phyloP scores from a whole-genome alignment of 2,797 vertebrate genomes.

The Triplophysa yarkandensis region DNA sequence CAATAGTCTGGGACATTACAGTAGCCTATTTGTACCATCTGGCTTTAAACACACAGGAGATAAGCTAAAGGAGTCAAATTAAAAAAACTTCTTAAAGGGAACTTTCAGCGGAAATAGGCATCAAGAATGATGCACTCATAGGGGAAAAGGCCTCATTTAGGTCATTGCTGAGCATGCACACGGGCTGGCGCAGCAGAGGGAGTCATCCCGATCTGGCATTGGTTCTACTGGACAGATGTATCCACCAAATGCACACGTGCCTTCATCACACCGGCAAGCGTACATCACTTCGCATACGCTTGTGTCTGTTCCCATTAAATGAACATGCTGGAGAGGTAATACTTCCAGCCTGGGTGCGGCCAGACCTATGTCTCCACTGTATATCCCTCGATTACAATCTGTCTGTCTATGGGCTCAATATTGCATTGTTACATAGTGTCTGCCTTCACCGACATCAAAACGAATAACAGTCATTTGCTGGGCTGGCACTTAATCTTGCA shows the following conservation, averaged over 20 bases:
- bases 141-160: background rate
- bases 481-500: conserved; percentile 58
- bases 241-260: conserved; percentile 28
- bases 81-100: background rate
- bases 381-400: conserved; percentile 49
- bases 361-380: conserved; percentile 34
- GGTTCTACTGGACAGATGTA: conserved; percentile 38
- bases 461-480: conserved; percentile 58
- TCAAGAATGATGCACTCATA: background rate
- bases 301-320: conserved; percentile 43
- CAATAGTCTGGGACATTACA: conserved; percentile 28
- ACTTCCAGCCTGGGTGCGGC: conserved; percentile 21
- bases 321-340: conserved; percentile 32
- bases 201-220: conserved; percentile 20
- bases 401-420: conserved; percentile 46
- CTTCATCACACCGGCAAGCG: conserved; percentile 15
- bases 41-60: background rate
- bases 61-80: background rate
- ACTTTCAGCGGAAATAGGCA: background rate
- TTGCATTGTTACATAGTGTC: conserved; percentile 51
- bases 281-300: conserved; percentile 9
- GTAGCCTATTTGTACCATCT: conserved; percentile 6
- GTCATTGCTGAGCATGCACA: background rate
- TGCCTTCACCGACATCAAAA: conserved; percentile 59
- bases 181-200: conserved; percentile 27